These are phyloP conservation scores for Diarsia brunnea DNA, from an alignment of 2,888 invertebrate species.

Conservation along the genomic window DNA sequence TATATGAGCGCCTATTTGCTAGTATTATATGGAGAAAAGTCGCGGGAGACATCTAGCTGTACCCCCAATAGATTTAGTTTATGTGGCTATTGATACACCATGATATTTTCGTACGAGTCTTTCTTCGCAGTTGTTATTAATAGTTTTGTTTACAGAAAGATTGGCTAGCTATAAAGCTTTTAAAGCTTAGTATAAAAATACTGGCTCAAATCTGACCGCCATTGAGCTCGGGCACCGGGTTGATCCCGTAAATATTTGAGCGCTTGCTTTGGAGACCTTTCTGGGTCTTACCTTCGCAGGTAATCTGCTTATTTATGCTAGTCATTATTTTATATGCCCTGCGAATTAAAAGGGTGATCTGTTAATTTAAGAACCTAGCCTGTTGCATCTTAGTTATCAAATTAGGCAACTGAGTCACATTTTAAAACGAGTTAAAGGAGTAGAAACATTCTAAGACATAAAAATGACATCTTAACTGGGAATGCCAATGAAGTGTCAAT, in stretches of 20 bases:
- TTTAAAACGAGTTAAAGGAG: not conserved
- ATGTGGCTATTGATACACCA: slow-evolving; percentile 38
- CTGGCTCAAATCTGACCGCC: slow-evolving; percentile 21
- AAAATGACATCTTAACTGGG: not conserved
- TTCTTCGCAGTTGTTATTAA: slow-evolving; percentile 36
- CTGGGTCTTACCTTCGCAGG: slow-evolving; percentile 7
- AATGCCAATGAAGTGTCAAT: slow-evolving; percentile 17
- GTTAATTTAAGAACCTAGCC: not conserved
- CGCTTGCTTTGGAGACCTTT: slow-evolving; percentile 21
- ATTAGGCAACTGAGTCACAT: not conserved
- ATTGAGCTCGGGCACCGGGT: slow-evolving; percentile 11
- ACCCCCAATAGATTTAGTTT: slow-evolving; percentile 44
- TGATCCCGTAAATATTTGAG: slow-evolving; percentile 27
- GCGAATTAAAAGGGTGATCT: not conserved
- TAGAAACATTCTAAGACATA: not conserved
- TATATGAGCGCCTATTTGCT: slow-evolving; percentile 71
- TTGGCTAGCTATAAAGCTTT: slow-evolving; percentile 35
- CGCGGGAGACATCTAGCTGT: slow-evolving; percentile 60
- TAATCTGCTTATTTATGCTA: slow-evolving; percentile 21
- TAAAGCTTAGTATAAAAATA: slow-evolving; percentile 26
- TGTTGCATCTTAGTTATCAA: not conserved
- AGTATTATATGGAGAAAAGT: slow-evolving; percentile 72
- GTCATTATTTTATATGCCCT: slow-evolving; percentile 8
- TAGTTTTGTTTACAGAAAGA: slow-evolving; percentile 48
- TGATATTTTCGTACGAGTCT: slow-evolving; percentile 39